Percentiles rank a stretch among this genome's conserved stretches.
Evolutionary conservation across 2,888 invertebrate genomes (phyloP).

Genomic region (Gortyna flavago): DNA sequence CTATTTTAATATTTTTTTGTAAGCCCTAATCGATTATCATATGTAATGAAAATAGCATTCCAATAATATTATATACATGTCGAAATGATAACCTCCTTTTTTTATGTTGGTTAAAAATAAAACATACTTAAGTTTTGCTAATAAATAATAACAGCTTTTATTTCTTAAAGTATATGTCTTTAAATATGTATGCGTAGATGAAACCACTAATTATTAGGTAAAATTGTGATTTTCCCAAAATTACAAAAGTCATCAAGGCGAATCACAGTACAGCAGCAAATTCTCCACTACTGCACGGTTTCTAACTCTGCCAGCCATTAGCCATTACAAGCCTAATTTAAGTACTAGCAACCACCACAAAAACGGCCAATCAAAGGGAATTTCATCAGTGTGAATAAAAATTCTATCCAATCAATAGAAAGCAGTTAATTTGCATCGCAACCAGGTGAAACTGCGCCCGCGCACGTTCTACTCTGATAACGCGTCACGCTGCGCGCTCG

Average conservation of each 20-base stretch:
- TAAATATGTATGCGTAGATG: not conserved
- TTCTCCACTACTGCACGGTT: slow-evolving; percentile 20
- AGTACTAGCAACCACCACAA: not conserved
- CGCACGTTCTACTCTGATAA: slow-evolving; percentile 67
- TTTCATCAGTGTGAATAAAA: slow-evolving; percentile 48
- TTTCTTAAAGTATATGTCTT: not conserved
- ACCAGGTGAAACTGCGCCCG: slow-evolving; percentile 53
- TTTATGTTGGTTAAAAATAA: no score
- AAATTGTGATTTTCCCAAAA: slow-evolving; percentile 7
- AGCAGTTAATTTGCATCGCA: slow-evolving; percentile 63
- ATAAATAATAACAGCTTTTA: not conserved
- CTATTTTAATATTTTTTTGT: no score
- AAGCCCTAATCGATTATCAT: no score
- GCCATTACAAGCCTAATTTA: slow-evolving; percentile 7
- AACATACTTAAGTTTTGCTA: no score
- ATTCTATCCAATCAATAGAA: slow-evolving; percentile 59
- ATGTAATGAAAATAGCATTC: no score
- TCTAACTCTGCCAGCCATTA: slow-evolving; percentile 17
- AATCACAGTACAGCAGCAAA: not conserved
- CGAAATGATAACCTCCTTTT: no score
- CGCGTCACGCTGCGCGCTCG: slow-evolving; percentile 62
- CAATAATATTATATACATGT: no score
- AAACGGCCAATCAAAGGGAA: slow-evolving; percentile 26
- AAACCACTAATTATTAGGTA: not conserved
- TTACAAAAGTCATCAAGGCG: not conserved